Conservation (phyloP, 2,113 vertebrate genomes). For the Petromus typicus region DNA sequence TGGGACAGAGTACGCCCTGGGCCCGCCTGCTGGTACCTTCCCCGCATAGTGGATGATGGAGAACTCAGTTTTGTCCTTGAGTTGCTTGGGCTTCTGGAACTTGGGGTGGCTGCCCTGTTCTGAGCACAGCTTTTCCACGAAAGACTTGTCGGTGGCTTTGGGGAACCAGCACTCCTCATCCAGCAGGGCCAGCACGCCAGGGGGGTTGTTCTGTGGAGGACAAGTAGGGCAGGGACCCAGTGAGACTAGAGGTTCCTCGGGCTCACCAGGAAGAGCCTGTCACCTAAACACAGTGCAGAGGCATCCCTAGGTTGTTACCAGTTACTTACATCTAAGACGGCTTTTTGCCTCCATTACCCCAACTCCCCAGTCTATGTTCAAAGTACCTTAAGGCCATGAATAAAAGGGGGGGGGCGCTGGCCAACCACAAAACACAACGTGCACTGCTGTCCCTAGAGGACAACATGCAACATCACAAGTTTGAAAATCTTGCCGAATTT, state of each 20-base stretch:
- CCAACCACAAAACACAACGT: neutral
- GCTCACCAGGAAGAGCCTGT: neutral
- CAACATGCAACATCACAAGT: neutral
- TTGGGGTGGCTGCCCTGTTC: conserved; percentile 96
- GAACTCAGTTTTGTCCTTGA: conserved; percentile 98
- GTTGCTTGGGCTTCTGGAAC: conserved; percentile 96
- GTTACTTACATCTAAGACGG: neutral
- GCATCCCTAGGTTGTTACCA: neutral
- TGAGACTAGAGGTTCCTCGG: accelerated
- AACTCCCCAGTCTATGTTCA: neutral
- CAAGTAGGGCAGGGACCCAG: neutral
- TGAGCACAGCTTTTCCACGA: conserved; percentile 95
- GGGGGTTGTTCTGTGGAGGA: conserved; percentile 93
- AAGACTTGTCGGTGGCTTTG: conserved; percentile 97
- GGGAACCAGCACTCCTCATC: conserved; percentile 99
- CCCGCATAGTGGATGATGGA: conserved; percentile 97
- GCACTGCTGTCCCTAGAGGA: neutral
- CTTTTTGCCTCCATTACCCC: no score
- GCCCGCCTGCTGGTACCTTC: conserved; percentile 85
- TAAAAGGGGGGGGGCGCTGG: no score
- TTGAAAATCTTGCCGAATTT: no score
- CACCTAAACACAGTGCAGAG: accelerated
- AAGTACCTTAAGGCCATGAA: neutral
- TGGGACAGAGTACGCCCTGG: neutral
- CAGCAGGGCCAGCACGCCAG: conserved; percentile 96